phyloP scores from a whole-genome alignment of 2,888 invertebrate species.

The Chaetoderma sp. region DNA sequence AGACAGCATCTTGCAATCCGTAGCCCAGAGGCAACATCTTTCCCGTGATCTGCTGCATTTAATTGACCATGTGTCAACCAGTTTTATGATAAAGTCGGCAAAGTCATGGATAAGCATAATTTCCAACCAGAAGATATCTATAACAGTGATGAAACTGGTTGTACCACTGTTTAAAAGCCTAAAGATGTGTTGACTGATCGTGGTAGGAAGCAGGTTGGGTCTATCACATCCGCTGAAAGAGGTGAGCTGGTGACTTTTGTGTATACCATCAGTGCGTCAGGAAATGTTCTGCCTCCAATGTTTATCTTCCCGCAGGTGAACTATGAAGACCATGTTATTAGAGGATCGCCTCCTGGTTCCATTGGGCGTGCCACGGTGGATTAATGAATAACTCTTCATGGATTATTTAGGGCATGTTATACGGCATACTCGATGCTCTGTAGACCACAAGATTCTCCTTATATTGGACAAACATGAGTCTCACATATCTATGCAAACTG shows the following conservation, averaged over 20 bases:
- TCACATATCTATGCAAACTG: constrained; percentile 9
- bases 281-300: constrained; percentile 24
- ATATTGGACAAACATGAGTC: constrained; percentile 26
- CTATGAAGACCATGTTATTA: constrained; percentile 21
- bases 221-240: constrained; percentile 28
- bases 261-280: constrained; percentile 27
- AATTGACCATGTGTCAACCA: constrained; percentile 28
- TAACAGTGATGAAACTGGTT: constrained; percentile 40
- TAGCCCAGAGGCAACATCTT: constrained; percentile 36
- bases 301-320: constrained; percentile 22
- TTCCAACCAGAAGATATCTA: constrained; percentile 24
- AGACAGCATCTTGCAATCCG: constrained; percentile 20
- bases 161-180: constrained; percentile 34
- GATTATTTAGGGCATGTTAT: constrained; percentile 21
- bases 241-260: constrained; percentile 31
- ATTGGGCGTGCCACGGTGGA: constrained; percentile 20
- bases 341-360: constrained; percentile 12
- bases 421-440: not conserved
- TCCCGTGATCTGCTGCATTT: constrained; percentile 34
- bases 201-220: constrained; percentile 33
- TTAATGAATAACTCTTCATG: constrained; percentile 14
- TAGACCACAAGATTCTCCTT: constrained; percentile 21
- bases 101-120: constrained; percentile 1
- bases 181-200: constrained; percentile 9
- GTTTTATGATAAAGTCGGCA: constrained; percentile 33